These are phyloP conservation scores for Bombycilla garrulus DNA, from an alignment of 2,113 vertebrate species.

Conservation along the genomic window DNA sequence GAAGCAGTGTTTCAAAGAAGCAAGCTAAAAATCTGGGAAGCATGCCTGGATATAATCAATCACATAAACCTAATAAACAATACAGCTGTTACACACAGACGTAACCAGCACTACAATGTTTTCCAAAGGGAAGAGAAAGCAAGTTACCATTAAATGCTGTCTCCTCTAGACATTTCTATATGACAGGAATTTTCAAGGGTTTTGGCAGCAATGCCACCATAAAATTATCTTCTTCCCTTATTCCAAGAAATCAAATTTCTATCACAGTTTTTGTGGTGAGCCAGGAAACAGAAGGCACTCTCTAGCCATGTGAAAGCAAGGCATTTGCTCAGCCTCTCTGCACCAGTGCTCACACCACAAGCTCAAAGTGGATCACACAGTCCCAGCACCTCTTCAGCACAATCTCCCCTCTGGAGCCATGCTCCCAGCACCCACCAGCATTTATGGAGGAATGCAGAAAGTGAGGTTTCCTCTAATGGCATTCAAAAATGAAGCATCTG, in stretches of 20 bases:
- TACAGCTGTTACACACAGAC: not conserved
- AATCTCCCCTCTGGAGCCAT: accelerated
- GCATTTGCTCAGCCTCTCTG: not conserved
- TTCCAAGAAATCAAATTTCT: not conserved
- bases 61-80: slow-evolving; percentile 22
- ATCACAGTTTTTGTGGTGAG: not conserved
- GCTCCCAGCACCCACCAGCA: not conserved
- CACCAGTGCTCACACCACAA: not conserved
- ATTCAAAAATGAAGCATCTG: not conserved
- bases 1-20: not conserved
- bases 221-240: not conserved
- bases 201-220: not conserved
- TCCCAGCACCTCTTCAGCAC: not conserved
- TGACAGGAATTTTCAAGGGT: not conserved
- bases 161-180: not conserved
- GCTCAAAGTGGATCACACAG: accelerated
- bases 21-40: slow-evolving; percentile 28
- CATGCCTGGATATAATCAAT: slow-evolving; percentile 34
- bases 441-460: not conserved
- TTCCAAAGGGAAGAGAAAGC: not conserved
- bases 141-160: not conserved
- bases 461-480: not conserved
- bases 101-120: not conserved
- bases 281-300: not conserved
- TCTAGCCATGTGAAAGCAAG: not conserved